phyloP scores from a whole-genome alignment of 2,888 invertebrate genomes.

The Orthosia gothica region DNA sequence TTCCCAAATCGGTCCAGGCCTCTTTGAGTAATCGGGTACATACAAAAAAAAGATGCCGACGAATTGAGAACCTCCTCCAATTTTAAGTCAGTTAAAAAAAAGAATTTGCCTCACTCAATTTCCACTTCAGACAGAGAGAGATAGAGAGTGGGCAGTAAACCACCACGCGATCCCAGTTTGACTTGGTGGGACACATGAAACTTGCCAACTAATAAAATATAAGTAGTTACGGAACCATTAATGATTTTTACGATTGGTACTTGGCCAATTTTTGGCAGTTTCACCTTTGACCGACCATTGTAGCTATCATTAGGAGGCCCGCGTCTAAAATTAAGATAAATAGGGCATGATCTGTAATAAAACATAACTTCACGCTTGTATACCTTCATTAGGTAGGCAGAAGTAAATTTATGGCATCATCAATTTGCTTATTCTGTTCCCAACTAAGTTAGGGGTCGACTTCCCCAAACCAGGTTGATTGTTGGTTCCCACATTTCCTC shows the following conservation, averaged over 20 bases:
- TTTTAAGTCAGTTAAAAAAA: too few relatives aligned
- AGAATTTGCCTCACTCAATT: too few relatives aligned
- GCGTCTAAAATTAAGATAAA: slow-evolving; percentile 19
- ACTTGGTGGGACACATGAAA: background rate
- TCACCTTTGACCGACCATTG: slow-evolving; percentile 47
- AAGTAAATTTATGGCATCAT: too few relatives aligned
- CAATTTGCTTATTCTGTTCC: too few relatives aligned
- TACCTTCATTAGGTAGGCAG: too few relatives aligned
- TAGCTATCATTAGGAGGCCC: slow-evolving; percentile 30
- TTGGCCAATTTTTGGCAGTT: slow-evolving; percentile 3
- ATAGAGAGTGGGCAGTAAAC: background rate
- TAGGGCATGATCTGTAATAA: slow-evolving; percentile 9
- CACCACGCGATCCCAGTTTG: background rate
- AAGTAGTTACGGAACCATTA: slow-evolving; percentile 21
- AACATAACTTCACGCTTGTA: background rate
- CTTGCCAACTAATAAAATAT: background rate
- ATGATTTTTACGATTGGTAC: background rate
- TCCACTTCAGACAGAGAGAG: background rate
- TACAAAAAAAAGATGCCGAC: too few relatives aligned
- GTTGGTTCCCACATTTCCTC: too few relatives aligned
- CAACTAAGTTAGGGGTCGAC: too few relatives aligned
- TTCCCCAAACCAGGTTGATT: too few relatives aligned
- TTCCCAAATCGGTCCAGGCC: too few relatives aligned
- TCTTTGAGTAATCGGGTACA: too few relatives aligned
- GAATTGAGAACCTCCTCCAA: too few relatives aligned